Evolutionary conservation across 2,113 vertebrate species (phyloP).

Genomic region (Cyanistes caeruleus): DNA sequence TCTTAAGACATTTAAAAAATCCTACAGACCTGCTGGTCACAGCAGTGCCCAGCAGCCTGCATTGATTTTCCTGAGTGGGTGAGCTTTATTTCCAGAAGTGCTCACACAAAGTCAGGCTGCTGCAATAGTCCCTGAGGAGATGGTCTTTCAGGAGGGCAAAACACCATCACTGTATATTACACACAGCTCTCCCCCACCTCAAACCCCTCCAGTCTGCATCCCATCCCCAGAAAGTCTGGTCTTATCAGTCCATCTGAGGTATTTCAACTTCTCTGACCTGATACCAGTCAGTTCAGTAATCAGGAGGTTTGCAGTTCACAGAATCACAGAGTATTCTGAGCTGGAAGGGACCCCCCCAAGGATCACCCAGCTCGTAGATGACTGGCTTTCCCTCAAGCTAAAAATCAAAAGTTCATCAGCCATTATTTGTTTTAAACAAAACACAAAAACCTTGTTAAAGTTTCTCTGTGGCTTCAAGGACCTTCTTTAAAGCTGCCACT

Average conservation of each 20-base stretch:
- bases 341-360: not conserved
- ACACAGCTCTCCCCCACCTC: not conserved
- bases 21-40: not conserved
- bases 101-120: not conserved
- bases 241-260: not conserved
- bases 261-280: not conserved
- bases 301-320: not conserved
- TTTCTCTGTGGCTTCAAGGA: not conserved
- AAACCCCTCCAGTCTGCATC: not conserved
- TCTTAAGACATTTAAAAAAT: not conserved
- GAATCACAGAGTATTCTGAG: not conserved
- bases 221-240: not conserved
- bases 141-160: not conserved
- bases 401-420: not conserved
- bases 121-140: not conserved
- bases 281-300: not conserved
- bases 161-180: rapidly evolving
- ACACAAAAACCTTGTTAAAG: not conserved
- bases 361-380: not conserved
- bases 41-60: not conserved
- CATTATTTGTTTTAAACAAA: not conserved
- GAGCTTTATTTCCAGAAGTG: not conserved
- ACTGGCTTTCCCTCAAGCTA: not conserved
- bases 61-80: not conserved
- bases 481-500: not conserved